Evolutionary conservation across 2,113 vertebrate genomes (phyloP).

Genomic region (Malurus elegans): DNA sequence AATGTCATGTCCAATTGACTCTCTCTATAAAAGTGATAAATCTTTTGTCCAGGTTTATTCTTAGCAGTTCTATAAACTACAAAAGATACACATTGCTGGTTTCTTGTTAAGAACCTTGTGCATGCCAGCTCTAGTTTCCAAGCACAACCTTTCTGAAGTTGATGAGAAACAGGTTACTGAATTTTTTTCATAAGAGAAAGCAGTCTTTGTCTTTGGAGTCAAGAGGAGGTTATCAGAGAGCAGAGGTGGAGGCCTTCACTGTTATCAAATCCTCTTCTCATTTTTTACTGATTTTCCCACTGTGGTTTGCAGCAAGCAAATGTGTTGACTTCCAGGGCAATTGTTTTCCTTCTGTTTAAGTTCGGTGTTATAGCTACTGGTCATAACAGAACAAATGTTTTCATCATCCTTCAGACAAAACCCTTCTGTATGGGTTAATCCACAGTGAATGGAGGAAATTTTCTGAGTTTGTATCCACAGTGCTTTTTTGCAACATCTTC

Average conservation of each 20-base stretch:
- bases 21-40: conserved; percentile 69
- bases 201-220: not conserved
- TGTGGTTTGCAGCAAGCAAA: not conserved
- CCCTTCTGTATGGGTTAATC: not conserved
- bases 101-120: conserved; percentile 51
- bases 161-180: not conserved
- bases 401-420: not conserved
- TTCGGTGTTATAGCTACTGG: not conserved
- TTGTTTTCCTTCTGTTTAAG: not conserved
- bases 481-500: not conserved
- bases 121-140: not conserved
- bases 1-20: conserved; percentile 67
- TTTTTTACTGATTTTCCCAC: not conserved
- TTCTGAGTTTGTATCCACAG: not conserved
- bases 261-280: not conserved
- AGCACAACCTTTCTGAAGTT: not conserved
- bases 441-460: not conserved
- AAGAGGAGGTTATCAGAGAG: not conserved
- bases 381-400: not conserved
- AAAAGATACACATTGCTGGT: conserved; percentile 11
- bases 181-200: not conserved
- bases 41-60: conserved; percentile 44
- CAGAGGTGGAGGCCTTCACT: not conserved
- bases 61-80: conserved; percentile 46
- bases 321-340: not conserved